Evolutionary conservation across 2,113 vertebrate species (phyloP), one percentile per base, ranked within the genome.

Genomic region (Calyptommatus sinebrachiatus): DNA sequence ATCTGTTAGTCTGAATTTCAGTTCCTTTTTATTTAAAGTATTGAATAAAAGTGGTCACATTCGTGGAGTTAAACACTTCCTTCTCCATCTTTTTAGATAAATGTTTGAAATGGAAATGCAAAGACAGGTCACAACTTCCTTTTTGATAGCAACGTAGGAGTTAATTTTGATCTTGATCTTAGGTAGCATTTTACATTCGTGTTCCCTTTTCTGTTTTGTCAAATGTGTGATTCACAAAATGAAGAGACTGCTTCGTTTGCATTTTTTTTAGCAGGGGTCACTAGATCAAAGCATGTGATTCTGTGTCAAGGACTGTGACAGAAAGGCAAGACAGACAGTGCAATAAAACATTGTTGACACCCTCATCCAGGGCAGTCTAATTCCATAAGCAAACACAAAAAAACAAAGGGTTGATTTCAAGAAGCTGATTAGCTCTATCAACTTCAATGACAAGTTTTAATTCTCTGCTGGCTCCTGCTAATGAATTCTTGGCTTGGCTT

Each of bases 341-440:
- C 3, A 76, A 85, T 84, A 79, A 67, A 83, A 90, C 88, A 83
- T 21, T 81, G 76, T 77, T 88, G 84, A 84, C 84, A 28, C 12
- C 84, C 41, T 26, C 24, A 16, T 2, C 5, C 26, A 31, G 77
- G 82, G 28, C 67, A 31, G 31, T 9, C 3, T 80, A 85, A 24
- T n/a, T 4, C 22, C 53, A 71, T 71, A 61, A 82, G 82, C 81
- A 77, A 88, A 89, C 86, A 86, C n/a, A 28, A 6, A 35, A 53
- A 22, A 10, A 35, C 48, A 71, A 62, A 22, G 71, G 29, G 45
- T 18, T 14, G 12, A 16, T 65, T 73, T n/a, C 20, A 22, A 60
- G 28, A 73, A 61, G 22, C 57, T 57, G 24, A 50, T 63, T 48
- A 67, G 24, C 8, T n/a, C 45, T 63, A 66, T 79, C 71, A 73